These are phyloP conservation scores for Hemichromis elongatus DNA, from an alignment of 2,113 vertebrate genomes.

Conservation along the genomic window DNA sequence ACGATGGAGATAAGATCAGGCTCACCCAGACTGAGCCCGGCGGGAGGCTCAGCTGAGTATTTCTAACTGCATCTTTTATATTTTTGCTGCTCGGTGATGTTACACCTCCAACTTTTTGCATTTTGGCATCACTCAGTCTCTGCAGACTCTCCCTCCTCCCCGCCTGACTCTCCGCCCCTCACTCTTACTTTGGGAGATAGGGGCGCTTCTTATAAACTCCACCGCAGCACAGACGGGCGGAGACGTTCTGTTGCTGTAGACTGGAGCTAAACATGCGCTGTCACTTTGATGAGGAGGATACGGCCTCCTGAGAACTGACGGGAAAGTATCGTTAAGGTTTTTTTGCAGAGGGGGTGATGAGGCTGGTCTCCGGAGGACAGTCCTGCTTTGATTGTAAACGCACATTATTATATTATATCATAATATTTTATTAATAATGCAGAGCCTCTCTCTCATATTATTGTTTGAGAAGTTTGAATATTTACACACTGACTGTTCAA, in stretches of 20 bases:
- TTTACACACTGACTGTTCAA: neutral
- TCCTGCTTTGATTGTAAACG: neutral
- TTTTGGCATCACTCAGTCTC: conserved; percentile 35
- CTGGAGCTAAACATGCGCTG: neutral
- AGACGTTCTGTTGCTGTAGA: neutral
- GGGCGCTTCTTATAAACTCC: neutral
- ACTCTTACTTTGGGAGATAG: neutral
- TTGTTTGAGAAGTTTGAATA: neutral
- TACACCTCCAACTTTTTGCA: conserved; percentile 11
- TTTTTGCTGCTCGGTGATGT: neutral
- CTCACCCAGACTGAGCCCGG: neutral
- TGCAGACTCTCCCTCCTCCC: conserved; percentile 20
- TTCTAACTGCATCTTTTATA: neutral
- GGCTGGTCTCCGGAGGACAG: neutral
- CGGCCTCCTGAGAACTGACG: neutral
- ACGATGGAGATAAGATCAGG: neutral
- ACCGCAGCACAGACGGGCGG: neutral
- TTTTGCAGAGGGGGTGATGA: neutral
- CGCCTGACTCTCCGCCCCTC: conserved; percentile 11
- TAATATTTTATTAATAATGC: neutral
- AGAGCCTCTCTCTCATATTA: no score
- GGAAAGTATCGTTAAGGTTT: accelerated
- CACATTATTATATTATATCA: neutral
- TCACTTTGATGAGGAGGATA: neutral
- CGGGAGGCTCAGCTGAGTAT: neutral